Base-by-base conservation (phyloP, 2,888 invertebrate species). In the Monoplex corrugatus region DNA sequence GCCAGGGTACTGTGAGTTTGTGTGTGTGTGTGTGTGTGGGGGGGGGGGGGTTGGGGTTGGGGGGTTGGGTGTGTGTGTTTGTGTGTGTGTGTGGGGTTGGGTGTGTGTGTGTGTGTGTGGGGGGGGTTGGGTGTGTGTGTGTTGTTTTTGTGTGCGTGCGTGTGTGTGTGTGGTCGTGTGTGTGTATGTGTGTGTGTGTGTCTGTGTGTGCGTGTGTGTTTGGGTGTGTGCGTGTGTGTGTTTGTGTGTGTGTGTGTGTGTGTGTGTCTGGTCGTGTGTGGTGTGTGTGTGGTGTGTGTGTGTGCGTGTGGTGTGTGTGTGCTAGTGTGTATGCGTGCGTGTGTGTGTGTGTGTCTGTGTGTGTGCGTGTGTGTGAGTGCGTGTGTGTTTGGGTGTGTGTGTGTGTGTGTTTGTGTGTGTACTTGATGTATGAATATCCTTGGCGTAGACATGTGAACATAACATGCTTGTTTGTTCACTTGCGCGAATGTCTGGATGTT, bases 1-100 rank as follows among this genome's bases (percentile, higher is more conserved):
- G 94, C 94, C 2, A 92, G 94, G 86, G 94, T 88, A 94, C 93
- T 89, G 95, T 95, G 91, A 93, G 94, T 80, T 2, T 13, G n/a
- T 40, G 16, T 75, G 28, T 8, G 57, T 57, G 16, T 57, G 57
- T 57, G 19, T 57, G 2, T 57, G 19, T 10, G 10, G 16, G 16
- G 2, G 57, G 16, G 19, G 16, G 10, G 16, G 6, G 72, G 10
- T 32, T 16, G 35, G 13, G 10, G 6, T 75, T 6, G 13, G 23
- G 13, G 16, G 13, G 5, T 5, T n/a, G n/a, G n/a, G n/a, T 57
- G 5, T 23, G 57, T 57, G 57, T 57, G 57, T 57, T 28, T 10
- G 3, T 10, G 57, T 57, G 57, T 57, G 19, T 1, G 2, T 10
- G 19, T 28, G 19, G 57, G 16, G 57, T 8, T 57, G 28, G 16